A percentile compares a stretch with the other conserved stretches of the same genome.
Conservation (phyloP, 2,888 invertebrate genomes). For the Horisme vitalbata region DNA sequence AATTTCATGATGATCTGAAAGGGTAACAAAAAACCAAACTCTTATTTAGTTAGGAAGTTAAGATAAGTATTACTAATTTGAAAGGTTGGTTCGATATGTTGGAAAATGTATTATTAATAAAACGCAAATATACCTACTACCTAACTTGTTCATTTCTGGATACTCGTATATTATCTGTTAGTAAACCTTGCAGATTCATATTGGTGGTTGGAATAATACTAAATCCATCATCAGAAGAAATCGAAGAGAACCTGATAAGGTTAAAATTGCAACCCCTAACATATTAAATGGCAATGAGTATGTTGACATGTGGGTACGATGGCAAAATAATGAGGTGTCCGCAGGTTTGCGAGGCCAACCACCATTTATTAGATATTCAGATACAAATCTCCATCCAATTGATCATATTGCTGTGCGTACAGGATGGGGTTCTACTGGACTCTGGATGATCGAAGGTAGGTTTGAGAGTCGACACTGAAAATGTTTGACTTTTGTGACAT, state of each 20-base stretch:
- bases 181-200: constrained; percentile 77
- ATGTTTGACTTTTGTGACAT: no score
- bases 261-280: constrained; percentile 83
- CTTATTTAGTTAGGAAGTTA: no score
- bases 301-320: constrained; percentile 89
- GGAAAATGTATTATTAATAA: no score
- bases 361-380: constrained; percentile 85
- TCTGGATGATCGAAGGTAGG: constrained; percentile 87
- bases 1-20: no score
- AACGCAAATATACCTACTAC: no score
- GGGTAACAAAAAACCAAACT: no score
- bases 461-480: no score
- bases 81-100: no score
- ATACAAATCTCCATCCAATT: constrained; percentile 83
- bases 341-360: constrained; percentile 83
- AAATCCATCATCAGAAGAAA: constrained; percentile 89
- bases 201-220: constrained; percentile 90
- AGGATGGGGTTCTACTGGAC: constrained; percentile 88
- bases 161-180: neutral
- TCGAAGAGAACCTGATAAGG: constrained; percentile 85
- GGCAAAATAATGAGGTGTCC: constrained; percentile 81
- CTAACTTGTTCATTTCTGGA: no score
- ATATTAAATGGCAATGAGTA: constrained; percentile 85
- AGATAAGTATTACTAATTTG: no score
- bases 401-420: constrained; percentile 85